phyloP scores from a whole-genome alignment of 2,113 vertebrate genomes.

The Zootoca vivipara region DNA sequence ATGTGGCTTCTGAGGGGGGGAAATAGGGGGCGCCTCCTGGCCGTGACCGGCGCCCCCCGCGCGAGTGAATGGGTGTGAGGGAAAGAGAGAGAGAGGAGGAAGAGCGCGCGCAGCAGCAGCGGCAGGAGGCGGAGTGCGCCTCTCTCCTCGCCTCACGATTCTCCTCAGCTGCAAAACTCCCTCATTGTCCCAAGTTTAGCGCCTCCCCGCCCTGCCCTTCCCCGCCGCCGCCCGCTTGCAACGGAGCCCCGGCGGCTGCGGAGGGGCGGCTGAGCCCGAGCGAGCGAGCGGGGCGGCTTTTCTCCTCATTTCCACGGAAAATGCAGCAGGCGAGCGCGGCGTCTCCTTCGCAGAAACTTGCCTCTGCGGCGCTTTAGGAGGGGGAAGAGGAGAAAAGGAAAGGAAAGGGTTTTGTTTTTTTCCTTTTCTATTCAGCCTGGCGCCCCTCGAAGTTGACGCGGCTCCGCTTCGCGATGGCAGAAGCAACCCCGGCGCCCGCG shows the following conservation, averaged over 20 bases:
- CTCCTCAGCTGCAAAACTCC: neutral
- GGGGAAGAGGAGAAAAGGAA: no score
- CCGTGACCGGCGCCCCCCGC: neutral
- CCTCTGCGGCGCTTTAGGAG: neutral
- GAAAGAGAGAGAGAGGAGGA: conserved; percentile 5
- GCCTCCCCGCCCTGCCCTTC: neutral
- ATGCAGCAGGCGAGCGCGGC: conserved; percentile 28
- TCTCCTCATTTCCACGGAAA: no score
- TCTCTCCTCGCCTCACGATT: neutral
- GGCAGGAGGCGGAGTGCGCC: no score
- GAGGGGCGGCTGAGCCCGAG: no score
- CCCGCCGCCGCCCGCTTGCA: neutral
- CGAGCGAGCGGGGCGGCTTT: no score
- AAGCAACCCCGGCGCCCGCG: conserved; percentile 47
- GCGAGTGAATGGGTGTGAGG: conserved; percentile 42
- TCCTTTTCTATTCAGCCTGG: no score
- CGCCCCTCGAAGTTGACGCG: neutral
- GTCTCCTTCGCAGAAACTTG: conserved; percentile 40
- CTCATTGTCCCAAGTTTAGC: neutral
- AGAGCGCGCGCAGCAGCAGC: neutral
- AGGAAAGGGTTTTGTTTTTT: no score
- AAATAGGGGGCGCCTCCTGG: neutral
- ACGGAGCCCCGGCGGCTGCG: neutral
- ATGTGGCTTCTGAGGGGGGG: neutral
- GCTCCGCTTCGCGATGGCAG: conserved; percentile 63